These are phyloP conservation scores for Drosophila equinoxialis DNA, from an alignment of 1,140 invertebrate species.

Conservation along the genomic window DNA sequence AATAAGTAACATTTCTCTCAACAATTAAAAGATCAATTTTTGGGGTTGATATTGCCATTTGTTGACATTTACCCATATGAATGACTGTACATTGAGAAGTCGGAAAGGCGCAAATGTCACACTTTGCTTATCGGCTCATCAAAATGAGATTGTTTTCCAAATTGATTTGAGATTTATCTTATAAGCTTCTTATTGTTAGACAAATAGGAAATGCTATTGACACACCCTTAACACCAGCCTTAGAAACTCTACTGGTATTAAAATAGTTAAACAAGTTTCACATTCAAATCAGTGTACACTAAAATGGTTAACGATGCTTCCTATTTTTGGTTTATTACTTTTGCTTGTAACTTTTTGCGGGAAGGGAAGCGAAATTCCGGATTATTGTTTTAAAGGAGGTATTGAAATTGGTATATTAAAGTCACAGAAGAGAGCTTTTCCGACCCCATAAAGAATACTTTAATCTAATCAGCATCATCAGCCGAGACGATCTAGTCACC, in stretches of 20 bases:
- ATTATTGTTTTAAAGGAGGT: too few relatives aligned
- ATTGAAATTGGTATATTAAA: too few relatives aligned
- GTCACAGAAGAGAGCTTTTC: too few relatives aligned
- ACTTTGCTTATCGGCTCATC: conserved; percentile 10
- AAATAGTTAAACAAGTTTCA: not conserved
- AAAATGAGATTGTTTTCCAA: not conserved
- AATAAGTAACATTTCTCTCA: conserved; percentile 57
- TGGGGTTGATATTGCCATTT: conserved; percentile 34
- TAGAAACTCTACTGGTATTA: not conserved
- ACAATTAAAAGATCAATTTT: conserved; percentile 69
- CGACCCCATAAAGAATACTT: too few relatives aligned
- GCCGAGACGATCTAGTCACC: too few relatives aligned
- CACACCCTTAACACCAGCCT: not conserved
- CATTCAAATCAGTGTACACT: not conserved
- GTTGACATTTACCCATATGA: conserved; percentile 36
- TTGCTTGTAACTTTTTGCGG: too few relatives aligned
- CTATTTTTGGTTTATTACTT: conserved; percentile 86
- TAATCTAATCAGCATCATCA: too few relatives aligned
- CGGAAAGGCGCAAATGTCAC: conserved; percentile 24
- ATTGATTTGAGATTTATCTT: conserved; percentile 2
- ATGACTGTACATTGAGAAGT: conserved; percentile 20
- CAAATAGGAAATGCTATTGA: not conserved
- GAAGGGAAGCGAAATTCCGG: too few relatives aligned
- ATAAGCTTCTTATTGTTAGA: conserved; percentile 8
- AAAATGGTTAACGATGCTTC: not conserved